A percentile compares a stretch with the other conserved stretches of the same genome.
Evolutionary conservation across 2,113 vertebrate genomes (phyloP).

Genomic region (Centropristis striata): DNA sequence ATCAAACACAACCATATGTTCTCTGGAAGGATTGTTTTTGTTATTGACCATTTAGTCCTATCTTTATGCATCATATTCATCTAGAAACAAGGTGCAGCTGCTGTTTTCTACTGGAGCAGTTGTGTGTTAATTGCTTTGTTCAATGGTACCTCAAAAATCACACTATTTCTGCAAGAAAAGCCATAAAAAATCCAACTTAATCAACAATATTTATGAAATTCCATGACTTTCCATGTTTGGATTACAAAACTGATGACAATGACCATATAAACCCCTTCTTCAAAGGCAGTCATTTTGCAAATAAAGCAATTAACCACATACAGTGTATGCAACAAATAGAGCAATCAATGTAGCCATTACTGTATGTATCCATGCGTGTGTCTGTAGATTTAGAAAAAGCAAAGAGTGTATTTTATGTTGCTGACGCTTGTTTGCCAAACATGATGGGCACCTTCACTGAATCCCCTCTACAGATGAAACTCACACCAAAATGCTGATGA

Average conservation of each 20-base stretch:
- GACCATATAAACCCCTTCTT: background rate
- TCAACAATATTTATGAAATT: background rate
- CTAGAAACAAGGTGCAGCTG: constrained; percentile 5
- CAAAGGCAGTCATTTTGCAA: background rate
- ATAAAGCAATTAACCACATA: background rate
- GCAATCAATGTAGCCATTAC: background rate
- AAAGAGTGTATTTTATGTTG: constrained; percentile 2
- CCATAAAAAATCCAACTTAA: no score
- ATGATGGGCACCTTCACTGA: constrained; percentile 34
- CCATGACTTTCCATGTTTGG: background rate
- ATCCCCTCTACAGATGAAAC: constrained; percentile 36
- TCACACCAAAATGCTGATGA: constrained; percentile 36
- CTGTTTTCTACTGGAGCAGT: constrained; percentile 16
- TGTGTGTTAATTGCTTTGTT: background rate
- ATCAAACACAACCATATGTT: constrained; percentile 38
- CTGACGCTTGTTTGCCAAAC: constrained; percentile 2
- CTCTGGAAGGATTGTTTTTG: background rate
- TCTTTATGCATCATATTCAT: constrained; percentile 4
- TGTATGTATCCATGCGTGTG: background rate
- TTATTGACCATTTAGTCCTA: background rate
- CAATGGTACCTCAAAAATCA: background rate
- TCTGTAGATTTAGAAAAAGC: background rate
- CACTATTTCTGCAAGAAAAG: background rate
- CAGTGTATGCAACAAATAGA: background rate
- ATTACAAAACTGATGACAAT: background rate